Evolutionary conservation across 64 coral and sea anemone species (phyloP), one percentile per base, ranked within the genome.

Genomic region (Dendronephthya gigantea): DNA sequence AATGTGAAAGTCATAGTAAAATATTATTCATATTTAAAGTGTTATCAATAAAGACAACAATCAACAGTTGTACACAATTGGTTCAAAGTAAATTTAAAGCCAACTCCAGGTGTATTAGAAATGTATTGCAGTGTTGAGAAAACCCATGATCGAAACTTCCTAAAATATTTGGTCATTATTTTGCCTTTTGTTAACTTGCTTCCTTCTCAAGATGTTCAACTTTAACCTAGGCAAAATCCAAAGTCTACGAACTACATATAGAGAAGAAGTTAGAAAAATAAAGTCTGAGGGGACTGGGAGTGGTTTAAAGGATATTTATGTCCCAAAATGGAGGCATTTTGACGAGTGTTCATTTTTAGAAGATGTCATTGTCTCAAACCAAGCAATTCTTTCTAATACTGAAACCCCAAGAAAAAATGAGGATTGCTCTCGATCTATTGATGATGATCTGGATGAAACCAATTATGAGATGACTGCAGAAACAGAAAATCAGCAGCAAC

Each of bases 321-420:
- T 83, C n/a, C 82, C 39, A 9, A 83, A 83, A 83, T 83, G 82
- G 82, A 39, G 37, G 23, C 82, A 83, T 17, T 83, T 40, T 83
- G 51, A 58, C 12, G 35, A 83, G 28, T 40, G 82, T 83, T 39
- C 82, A 9, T 83, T 83, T 16, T 22, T 83, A 16, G 82, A 40
- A 22, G 82, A 83, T 83, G 82, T 45, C 39, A 16, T 83, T 45
- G 14, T 83, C 1, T 83, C 82, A 8, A 83, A 83, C 35, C 39
- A 39, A 28, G 2, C 82, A 83, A 37, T 39, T 0, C 34, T 40
- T 83, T n/a, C n/a, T n/a, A 58, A 58, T 14, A 58, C 51, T 17
- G 22, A 7, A n/a, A 2, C 51, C 7, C 23, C 51, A 2, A n/a
- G 22, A 58, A 45, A 13, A 39, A 83, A 83, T 83, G 82, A 40